These are phyloP conservation scores for Pycnonotus jocosus DNA, from an alignment of 2,113 vertebrate species.

Conservation along the genomic window DNA sequence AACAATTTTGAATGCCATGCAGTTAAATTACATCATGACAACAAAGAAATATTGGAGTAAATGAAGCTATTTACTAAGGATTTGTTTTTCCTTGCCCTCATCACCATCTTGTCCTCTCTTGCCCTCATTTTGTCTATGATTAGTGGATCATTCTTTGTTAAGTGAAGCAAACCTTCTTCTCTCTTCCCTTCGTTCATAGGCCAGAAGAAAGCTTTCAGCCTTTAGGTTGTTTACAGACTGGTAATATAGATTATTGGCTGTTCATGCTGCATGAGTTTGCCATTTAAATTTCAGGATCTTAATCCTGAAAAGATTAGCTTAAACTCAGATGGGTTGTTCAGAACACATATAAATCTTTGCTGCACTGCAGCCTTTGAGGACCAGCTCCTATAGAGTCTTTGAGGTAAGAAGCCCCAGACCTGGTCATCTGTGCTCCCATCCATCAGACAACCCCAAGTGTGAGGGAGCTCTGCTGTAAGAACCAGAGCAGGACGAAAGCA, in stretches of 20 bases:
- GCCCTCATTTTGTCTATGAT: background rate
- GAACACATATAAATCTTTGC: background rate
- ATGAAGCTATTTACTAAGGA: background rate
- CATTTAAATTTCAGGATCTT: slow-evolving; percentile 20
- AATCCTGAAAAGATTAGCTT: slow-evolving; percentile 5
- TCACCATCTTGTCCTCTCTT: background rate
- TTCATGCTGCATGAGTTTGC: background rate
- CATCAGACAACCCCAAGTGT: background rate
- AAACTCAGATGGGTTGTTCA: background rate
- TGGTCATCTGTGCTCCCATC: background rate
- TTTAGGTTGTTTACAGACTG: background rate
- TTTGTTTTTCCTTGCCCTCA: background rate
- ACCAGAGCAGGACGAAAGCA: background rate
- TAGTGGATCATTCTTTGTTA: background rate
- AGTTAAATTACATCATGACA: background rate
- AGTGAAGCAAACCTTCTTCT: background rate
- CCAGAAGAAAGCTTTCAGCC: background rate
- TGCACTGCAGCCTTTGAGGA: background rate
- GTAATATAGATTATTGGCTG: background rate
- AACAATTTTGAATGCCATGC: background rate
- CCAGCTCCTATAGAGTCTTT: background rate
- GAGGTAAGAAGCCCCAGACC: background rate
- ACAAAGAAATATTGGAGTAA: background rate
- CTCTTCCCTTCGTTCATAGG: background rate
- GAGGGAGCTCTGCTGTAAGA: background rate